These are phyloP conservation scores for Carposina sasakii DNA, from an alignment of 1,140 invertebrate species.

Conservation along the genomic window DNA sequence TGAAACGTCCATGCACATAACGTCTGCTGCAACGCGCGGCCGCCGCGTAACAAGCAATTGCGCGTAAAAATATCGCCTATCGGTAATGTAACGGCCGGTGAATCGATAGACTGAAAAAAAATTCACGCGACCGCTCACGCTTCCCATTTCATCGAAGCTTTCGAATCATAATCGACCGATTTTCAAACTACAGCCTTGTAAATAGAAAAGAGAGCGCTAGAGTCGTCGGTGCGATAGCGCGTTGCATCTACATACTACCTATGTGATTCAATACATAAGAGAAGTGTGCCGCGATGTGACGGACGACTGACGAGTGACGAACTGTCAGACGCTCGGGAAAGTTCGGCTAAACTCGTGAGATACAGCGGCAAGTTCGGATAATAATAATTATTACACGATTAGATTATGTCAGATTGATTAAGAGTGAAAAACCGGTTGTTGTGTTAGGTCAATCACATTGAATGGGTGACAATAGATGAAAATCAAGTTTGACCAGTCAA, in stretches of 20 bases:
- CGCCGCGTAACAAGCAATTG: conserved; percentile 14
- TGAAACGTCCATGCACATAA: conserved; percentile 13
- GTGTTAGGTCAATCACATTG: conserved; percentile 37
- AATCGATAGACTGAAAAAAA: conserved; percentile 25
- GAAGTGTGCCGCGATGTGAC: conserved; percentile 53
- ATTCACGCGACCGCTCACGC: conserved; percentile 6
- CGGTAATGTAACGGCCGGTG: conserved; percentile 10
- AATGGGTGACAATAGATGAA: conserved; percentile 21
- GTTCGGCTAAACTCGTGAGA: conserved; percentile 30
- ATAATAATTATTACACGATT: conserved; percentile 41
- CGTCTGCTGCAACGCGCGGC: conserved; percentile 19
- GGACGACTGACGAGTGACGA: conserved; percentile 60
- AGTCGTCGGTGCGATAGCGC: conserved; percentile 41
- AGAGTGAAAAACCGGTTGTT: conserved; percentile 35
- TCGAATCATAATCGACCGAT: conserved; percentile 21
- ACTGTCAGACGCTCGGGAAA: conserved; percentile 52
- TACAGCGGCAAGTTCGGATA: conserved; percentile 29
- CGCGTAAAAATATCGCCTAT: conserved; percentile 23
- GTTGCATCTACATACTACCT: conserved; percentile 56
- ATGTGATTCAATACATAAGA: conserved; percentile 57
- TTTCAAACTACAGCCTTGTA: conserved; percentile 33
- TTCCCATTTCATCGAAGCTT: conserved; percentile 6
- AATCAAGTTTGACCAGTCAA: conserved; percentile 23
- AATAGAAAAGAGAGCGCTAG: conserved; percentile 42
- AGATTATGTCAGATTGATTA: conserved; percentile 53